Evolutionary conservation across 1,140 invertebrate genomes (phyloP).

Genomic region (Drosophila chauvacae): DNA sequence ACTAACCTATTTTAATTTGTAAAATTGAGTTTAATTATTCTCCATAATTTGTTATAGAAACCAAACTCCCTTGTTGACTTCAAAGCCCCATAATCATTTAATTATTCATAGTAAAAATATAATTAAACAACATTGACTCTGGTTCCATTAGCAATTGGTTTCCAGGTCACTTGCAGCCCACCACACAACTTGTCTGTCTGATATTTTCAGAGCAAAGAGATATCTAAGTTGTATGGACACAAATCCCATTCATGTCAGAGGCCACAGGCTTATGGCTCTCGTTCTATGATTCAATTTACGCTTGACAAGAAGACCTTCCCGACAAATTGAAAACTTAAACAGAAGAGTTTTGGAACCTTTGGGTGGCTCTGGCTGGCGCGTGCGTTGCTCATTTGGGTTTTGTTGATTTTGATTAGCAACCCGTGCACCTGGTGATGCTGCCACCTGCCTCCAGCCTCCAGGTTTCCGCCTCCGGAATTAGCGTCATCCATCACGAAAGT

Average conservation of each 20-base stretch:
- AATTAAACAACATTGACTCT: conserved; percentile 14
- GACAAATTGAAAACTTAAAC: conserved; percentile 50
- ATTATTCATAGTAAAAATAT: conserved; percentile 7
- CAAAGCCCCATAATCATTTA: not conserved
- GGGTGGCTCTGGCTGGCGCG: conserved; percentile 14
- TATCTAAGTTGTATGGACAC: not conserved
- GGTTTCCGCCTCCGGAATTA: conserved; percentile 48
- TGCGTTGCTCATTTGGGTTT: conserved; percentile 61
- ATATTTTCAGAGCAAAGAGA: conserved; percentile 1
- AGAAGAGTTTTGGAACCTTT: conserved; percentile 18
- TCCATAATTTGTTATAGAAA: not conserved
- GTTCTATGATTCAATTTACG: conserved; percentile 55
- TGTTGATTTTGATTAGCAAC: conserved; percentile 70
- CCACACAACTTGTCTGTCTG: not conserved
- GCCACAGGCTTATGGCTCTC: conserved; percentile 24
- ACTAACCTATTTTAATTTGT: not conserved
- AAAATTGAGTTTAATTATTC: conserved; percentile 1
- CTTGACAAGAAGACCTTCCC: conserved; percentile 33
- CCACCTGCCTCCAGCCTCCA: conserved; percentile 40
- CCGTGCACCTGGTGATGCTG: conserved; percentile 18
- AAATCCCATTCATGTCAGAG: conserved; percentile 62
- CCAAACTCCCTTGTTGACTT: not conserved
- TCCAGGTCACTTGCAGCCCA: not conserved
- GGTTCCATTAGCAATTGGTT: conserved; percentile 10
- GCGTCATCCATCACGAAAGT: conserved; percentile 69